Evolutionary conservation across 2,888 invertebrate genomes (phyloP), one percentile per base, ranked within the genome.

Genomic region (Campoplex capitator): DNA sequence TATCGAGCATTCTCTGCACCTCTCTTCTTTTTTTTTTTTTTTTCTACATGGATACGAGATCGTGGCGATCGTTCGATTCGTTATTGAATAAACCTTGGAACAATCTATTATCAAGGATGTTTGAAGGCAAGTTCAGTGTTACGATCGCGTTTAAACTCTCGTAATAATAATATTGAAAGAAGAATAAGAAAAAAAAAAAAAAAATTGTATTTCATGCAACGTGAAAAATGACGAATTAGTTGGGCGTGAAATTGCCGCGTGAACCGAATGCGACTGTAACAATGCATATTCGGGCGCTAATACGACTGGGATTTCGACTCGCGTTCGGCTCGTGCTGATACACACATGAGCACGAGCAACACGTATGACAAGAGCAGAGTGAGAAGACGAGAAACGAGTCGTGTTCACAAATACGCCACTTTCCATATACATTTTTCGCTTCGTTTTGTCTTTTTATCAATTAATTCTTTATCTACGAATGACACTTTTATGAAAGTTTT

Each of bases 61-160:
- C n/a, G 70, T 3, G 62, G 32, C 35, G 77, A 42, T 56, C 75
- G 67, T 82, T 42, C 75, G 45, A 45, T 68, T 74, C 51, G 58
- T 54, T 71, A 42, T 54, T 71, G 54, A 35, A 77, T 23, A 75
- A 67, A 56, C 81, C 85, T 81, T 67, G 77, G 76, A 28, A 81
- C 85, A 54, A 81, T 77, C 80, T 73, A 81, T 81, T 85, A 71
- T 73, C 81, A 81, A 77, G 81, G 77, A 81, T 58, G 51, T 51
- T 13, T 38, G 54, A 45, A 48, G 38, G 71, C 77, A 54, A 73
- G 62, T 83, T 58, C 76, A 62, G 38, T 83, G 75, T 68, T 76
- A 73, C 51, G 51, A 51, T 48, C 35, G 38, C 35, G 38, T 45
- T 54, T 18, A 16, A 32, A n/a, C 18, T 28, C 76, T 16, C 48